A percentile compares a stretch with the other conserved stretches of the same genome.
phyloP scores from a whole-genome alignment of 2,797 vertebrate species.

The Argentina silus region DNA sequence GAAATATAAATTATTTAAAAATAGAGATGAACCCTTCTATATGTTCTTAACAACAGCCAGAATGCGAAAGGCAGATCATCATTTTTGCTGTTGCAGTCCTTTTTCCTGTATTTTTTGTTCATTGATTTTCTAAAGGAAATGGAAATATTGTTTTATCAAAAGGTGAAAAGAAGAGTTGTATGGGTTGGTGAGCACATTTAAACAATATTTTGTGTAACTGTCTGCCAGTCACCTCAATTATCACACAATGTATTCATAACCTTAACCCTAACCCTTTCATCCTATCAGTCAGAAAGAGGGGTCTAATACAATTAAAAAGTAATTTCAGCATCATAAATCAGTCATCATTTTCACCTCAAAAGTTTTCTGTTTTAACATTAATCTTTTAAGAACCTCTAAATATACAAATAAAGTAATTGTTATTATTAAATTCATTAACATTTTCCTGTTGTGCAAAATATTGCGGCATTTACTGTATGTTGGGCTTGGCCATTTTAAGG shows the following conservation, averaged over 20 bases:
- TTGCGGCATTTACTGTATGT: too few species aligned
- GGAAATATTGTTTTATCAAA: constrained; percentile 53
- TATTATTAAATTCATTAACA: too few species aligned
- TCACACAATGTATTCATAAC: not conserved
- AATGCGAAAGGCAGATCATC: constrained; percentile 68
- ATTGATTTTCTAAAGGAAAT: constrained; percentile 49
- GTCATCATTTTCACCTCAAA: too few species aligned
- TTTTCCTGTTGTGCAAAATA: too few species aligned
- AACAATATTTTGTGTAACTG: constrained; percentile 33
- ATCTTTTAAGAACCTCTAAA: too few species aligned
- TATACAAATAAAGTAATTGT: too few species aligned
- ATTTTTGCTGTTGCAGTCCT: constrained; percentile 66
- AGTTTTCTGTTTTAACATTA: too few species aligned
- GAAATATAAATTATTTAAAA: constrained; percentile 81
- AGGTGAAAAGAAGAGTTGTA: constrained; percentile 57
- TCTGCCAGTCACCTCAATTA: not conserved
- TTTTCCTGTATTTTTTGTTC: constrained; percentile 65
- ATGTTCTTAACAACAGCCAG: constrained; percentile 58
- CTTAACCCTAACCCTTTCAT: not conserved
- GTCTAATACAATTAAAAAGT: too few species aligned
- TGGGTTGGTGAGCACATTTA: constrained; percentile 78
- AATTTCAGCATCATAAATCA: too few species aligned
- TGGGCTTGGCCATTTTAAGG: too few species aligned
- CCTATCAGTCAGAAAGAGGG: too few species aligned
- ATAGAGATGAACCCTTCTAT: constrained; percentile 60